Evolutionary conservation across 2,888 invertebrate genomes (phyloP), one percentile per base, ranked within the genome.

Genomic region (Sminthurinus aureus): DNA sequence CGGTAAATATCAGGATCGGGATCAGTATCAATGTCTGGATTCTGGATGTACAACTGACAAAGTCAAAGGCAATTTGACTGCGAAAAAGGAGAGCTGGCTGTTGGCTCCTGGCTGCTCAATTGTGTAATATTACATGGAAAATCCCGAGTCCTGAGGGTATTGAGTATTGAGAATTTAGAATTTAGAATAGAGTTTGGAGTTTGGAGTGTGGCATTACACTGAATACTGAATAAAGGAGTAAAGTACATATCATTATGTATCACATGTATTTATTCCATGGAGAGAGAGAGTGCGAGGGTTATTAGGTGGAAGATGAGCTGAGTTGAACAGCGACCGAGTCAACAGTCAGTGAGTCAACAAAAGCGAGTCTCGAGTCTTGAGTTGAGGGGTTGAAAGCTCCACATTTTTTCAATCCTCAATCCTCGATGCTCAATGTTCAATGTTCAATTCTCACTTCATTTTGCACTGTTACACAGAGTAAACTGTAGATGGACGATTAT

Each of bases 291-390:
- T 15, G 74, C 8, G 50, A 66, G 78, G 9, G 77, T 76, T 52
- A 51, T 76, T 76, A 76, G 76, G 52, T 76, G 79, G 38, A 79
- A 66, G 79, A 66, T 52, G 26, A 79, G 50, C 52, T 12, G 50
- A 38, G 38, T 38, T 38, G 38, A 38, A 38, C 38, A n/a, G n/a
- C 38, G 38, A 26, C 79, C 79, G 20, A 79, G 67, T 66, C 38
- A 67, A 66, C 20, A 79, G 66, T 64, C 38, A 66, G 18, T 13
- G 24, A 64, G 26, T 13, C 11, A 50, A 38, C 20, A 71, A 71
- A 18, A 71, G n/a, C 20, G 9, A 13, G 66, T 15, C 74, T 50
- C 18, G 38, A 69, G n/a, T n/a, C n/a, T 22, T 71, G 73, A 24
- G 73, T 26, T 2, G 26, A 73, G 38, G 73, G 73, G 73, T 24